Evolutionary conservation across 1,140 invertebrate species (phyloP), one percentile per base, ranked within the genome.

Genomic region (Bombus superbus): DNA sequence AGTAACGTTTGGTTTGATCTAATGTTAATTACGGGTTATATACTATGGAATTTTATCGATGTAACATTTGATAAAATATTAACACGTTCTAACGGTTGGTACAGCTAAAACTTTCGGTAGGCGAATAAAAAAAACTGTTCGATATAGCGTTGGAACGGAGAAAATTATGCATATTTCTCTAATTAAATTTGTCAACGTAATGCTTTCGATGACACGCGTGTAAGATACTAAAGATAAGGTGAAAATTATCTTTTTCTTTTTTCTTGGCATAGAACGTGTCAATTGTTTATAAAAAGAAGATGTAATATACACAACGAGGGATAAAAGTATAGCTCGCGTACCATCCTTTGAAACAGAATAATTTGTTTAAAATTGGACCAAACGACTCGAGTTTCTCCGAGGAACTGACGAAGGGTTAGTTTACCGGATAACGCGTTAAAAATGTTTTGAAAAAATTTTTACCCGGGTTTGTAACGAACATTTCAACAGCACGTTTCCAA

Each of bases 211-310:
- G 47, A 47, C 47, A 18, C 32, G 13, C 62, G 64, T 57, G 9
- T 9, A 57, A 9, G 15, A 47, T 47, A 47, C 47, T 1, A 18
- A 0, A 18, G 2, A 66, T 35, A 13, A 13, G 2, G 32, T 1
- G 0, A 13, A 13, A 15, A 6, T 6, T 2, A 32, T 18, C 5
- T 18, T 59, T 9, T 28, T 28, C 3, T n/a, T 22, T 3, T 1
- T 4, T 4, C 62, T 11, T n/a, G 2, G 15, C 68, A 11, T 38
- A 35, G 68, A 69, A 69, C 68, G 35, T 69, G 38, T 40, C 38
- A 38, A 68, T 28, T 3, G 38, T 25, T 10, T 11, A 25, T 42
- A 5, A 15, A 42, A 15, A n/a, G 4, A 15, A 38, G 13, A 6
- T 42, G 38, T 28, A 42, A n/a, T 28, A 15, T 28, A 4, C 13